Evolutionary conservation across 2,797 vertebrate species (phyloP), one percentile per base, ranked within the genome.

Genomic region (Artibeus jamaicensis): DNA sequence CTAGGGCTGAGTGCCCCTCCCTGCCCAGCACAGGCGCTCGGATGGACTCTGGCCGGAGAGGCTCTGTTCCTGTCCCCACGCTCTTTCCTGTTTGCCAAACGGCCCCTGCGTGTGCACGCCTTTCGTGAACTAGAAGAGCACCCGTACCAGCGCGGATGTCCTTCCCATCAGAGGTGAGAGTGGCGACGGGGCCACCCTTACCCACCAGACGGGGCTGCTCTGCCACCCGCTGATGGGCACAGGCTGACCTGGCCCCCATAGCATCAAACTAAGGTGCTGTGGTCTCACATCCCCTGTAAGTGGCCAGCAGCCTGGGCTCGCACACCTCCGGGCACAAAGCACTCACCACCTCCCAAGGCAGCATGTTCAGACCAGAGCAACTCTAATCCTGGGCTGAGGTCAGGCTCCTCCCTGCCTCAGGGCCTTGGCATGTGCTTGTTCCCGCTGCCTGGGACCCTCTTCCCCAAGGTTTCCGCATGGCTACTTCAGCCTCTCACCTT

Each of bases 21-120:
- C 26, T 37, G 53, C 9, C 48, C 37, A 16, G 39, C 18, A 3
- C 15, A 22, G 34, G 44, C 0, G 6, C 15, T 4, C 0, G 21
- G 84, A 62, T 4, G 2, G n/a, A 94, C 22, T 37, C 90, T 24
- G 26, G 84, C n/a, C 4, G 21, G 46, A 74, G 39, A 21, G 42
- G 24, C 4, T 1, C 39, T 9, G 32, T 34, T 39, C 18, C 19
- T 83, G 68, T 70, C 50, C 83, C 34, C 22, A 1, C 5, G 26
- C 7, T 42, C 53, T 12, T 22, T 12, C 26, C 29, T 12, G 2
- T 44, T 34, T 68, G 34, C 71, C 71, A 82, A 37, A 37, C 1
- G 32, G 34, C 34, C 77, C 34, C 5, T 0, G 59, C 53, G 55
- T 0, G n/a, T 6, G 59, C 6, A 0, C 14, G 2, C 39, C 29